Evolutionary conservation across 2,888 invertebrate species (phyloP), one percentile per base, ranked within the genome.

Genomic region (Therioaphis trifolii): DNA sequence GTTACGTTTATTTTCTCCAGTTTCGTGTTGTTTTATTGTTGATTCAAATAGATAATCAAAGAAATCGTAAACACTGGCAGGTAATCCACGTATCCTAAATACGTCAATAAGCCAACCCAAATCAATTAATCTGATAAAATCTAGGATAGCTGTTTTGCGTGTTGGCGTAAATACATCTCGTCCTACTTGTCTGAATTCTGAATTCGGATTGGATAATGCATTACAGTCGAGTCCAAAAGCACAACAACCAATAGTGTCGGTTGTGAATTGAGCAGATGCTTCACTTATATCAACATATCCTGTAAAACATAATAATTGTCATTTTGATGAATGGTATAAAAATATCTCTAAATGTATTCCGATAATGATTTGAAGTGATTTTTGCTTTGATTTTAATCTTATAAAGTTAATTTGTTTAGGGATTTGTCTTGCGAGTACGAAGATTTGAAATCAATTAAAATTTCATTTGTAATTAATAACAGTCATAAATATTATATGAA

Each of bases 221-320:
- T 90, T 89, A 85, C 89, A 89, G 85, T 90, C 89, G 85, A 90
- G 88, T 40, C 90, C 90, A 86, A 90, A 90, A 49, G 89, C 90
- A 85, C 90, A 89, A 69, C 88, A 88, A 18, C 90, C 90, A 71
- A 90, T 90, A 2, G 90, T 89, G 87, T 90, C 90, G 85, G 90
- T 89, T 14, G 89, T 89, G 85, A 89, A 90, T 84, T 89, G 89
- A 2, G 89, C 88, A 84, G 89, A 89, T 84, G 89, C 76, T 79
- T 89, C 89, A 71, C 89, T 88, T 43, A 89, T 87, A 79, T 90
- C 89, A 12, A 89, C 77, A 12, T 69, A 15, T 40, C 55, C 78
- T 79, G 24, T 27, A 77, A 27, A 49, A 1, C n/a, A n/a, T n/a
- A n/a, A n/a, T n/a, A n/a, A n/a, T n/a, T n/a, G n/a, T n/a, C n/a